A percentile compares a stretch with the other conserved stretches of the same genome.
phyloP scores from a whole-genome alignment of 1,140 invertebrate genomes.

The Heliothis virescens region DNA sequence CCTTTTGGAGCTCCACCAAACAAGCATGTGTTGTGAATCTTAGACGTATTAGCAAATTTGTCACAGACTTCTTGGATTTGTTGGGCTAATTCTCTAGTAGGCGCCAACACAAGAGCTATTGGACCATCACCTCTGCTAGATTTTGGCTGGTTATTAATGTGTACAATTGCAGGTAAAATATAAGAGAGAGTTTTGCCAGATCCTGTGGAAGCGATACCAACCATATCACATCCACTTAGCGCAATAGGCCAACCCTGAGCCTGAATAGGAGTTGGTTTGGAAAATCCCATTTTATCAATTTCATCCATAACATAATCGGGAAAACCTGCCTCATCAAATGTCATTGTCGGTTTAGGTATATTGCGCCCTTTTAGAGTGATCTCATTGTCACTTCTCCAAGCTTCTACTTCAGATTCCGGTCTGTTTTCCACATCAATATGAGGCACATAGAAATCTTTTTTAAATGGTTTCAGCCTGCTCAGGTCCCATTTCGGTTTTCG shows the following conservation, averaged over 20 bases:
- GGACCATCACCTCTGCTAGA: slow-evolving; percentile 95
- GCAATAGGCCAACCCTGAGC: slow-evolving; percentile 97
- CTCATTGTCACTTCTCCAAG: slow-evolving; percentile 91
- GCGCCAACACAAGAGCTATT: slow-evolving; percentile 96
- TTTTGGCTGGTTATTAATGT: slow-evolving; percentile 96
- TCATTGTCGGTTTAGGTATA: slow-evolving; percentile 93
- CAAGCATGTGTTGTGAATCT: slow-evolving; percentile 96
- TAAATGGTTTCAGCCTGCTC: slow-evolving; percentile 93
- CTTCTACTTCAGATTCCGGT: slow-evolving; percentile 90
- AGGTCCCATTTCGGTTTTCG: slow-evolving; percentile 93
- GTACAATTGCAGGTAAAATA: slow-evolving; percentile 94
- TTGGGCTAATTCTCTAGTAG: slow-evolving; percentile 98
- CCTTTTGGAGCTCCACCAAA: slow-evolving; percentile 98
- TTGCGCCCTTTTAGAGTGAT: slow-evolving; percentile 94
- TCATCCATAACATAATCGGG: slow-evolving; percentile 93
- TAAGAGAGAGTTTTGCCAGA: slow-evolving; percentile 97
- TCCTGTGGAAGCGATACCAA: slow-evolving; percentile 98
- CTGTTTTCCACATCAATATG: slow-evolving; percentile 90
- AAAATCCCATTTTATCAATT: slow-evolving; percentile 93
- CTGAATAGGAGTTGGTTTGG: slow-evolving; percentile 95
- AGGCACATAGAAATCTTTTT: slow-evolving; percentile 97
- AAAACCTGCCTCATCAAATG: slow-evolving; percentile 94
- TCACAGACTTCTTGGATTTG: slow-evolving; percentile 98
- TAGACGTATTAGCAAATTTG: slow-evolving; percentile 95
- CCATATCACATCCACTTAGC: slow-evolving; percentile 96